These are phyloP conservation scores for Agonum fuliginosum DNA, from an alignment of 2,888 invertebrate species.

Conservation along the genomic window DNA sequence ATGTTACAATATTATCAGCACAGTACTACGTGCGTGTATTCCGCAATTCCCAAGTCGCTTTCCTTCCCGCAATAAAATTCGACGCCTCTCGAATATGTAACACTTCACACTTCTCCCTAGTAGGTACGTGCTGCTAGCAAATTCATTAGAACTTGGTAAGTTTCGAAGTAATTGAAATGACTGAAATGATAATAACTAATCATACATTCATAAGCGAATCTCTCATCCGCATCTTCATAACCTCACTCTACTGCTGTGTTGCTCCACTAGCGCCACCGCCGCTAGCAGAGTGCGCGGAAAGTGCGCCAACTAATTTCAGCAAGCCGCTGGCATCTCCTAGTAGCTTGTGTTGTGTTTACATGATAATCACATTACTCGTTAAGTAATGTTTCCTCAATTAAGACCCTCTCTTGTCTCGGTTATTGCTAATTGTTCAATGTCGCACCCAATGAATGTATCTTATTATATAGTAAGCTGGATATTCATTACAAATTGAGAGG, in stretches of 20 bases:
- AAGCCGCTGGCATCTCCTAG: neutral
- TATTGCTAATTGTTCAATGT: constrained; percentile 55
- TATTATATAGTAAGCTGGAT: constrained; percentile 31
- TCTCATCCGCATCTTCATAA: constrained; percentile 1
- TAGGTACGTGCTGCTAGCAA: neutral
- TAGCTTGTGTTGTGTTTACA: constrained; percentile 48
- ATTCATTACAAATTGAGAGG: constrained; percentile 33
- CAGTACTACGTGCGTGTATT: too few relatives aligned
- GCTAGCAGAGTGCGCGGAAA: constrained; percentile 24
- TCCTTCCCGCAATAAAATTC: too few relatives aligned
- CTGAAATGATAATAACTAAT: constrained; percentile 56
- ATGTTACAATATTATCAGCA: too few relatives aligned
- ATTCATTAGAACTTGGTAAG: constrained; percentile 38
- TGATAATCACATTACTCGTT: constrained; percentile 58
- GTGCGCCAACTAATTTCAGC: constrained; percentile 53
- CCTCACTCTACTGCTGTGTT: too few relatives aligned
- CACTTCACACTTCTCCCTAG: too few relatives aligned
- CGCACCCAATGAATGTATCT: constrained; percentile 42
- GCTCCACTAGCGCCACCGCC: constrained; percentile 17
- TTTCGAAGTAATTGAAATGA: constrained; percentile 57
- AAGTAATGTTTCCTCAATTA: constrained; percentile 60
- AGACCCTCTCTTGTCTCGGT: constrained; percentile 50
- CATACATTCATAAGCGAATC: constrained; percentile 57
- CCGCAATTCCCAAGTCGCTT: too few relatives aligned
- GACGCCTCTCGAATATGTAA: too few relatives aligned